Base-by-base conservation (phyloP, 2,888 invertebrate genomes). In the Acleris cristana region DNA sequence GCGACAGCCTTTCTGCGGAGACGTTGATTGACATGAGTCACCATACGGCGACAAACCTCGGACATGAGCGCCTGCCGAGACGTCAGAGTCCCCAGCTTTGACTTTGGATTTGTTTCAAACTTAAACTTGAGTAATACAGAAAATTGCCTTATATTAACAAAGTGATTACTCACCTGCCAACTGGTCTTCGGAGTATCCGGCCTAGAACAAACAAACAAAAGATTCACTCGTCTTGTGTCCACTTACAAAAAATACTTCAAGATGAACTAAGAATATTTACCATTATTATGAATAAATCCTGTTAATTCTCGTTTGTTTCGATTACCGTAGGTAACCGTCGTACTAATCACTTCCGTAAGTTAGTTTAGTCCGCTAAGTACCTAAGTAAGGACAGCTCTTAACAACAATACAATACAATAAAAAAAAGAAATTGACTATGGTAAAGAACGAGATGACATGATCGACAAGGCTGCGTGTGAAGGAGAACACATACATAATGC, bases 101-200 rank as follows among this genome's bases (percentile, higher is more conserved):
- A 14, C 40, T 40, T 40, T 14, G 14, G 40, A 14, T 40, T 40
- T 40, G 40, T 14, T 4, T 4, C 3, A 40, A 40, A 14, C 40
- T 40, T 40, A 40, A 14, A 40, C 40, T 40, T 8, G 12, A 56
- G 30, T 19, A 49, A 7, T 44, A 21, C 12, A 21, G 51, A 5
- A 19, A 34, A 56, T 55, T 57, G 53, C 23, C 53, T 34, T 53
- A 40, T 19, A 63, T 54, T 23, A 75, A 78, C 76, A 76, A 81
- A 84, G 77, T 78, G 67, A 72, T 73, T 80, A 96, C 96, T 96
- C 93, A 97, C 97, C 97, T 88, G 97, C 97, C 93, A 97, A 95
- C 94, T 97, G 97, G 93, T 97, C 97, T 93, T 97, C 97, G 54
- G 96, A 95, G 90, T 97, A 97, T 84, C 96, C 96, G 81, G 96